Percentiles rank a stretch among this genome's conserved stretches.
Conservation (phyloP, 2,797 vertebrate species). For the Buceros bicornis region DNA sequence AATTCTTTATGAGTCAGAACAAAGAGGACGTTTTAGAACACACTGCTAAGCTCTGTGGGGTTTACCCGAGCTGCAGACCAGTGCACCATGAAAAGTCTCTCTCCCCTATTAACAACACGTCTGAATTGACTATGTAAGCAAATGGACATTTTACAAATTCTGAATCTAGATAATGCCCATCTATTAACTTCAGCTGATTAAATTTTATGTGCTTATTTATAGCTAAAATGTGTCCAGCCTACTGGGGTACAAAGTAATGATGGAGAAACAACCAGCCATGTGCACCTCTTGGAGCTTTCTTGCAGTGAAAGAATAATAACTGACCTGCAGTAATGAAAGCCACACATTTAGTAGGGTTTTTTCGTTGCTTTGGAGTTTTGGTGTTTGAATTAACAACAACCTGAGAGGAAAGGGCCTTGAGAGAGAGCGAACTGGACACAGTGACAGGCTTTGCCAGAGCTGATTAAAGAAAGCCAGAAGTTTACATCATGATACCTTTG, state of each 20-base stretch:
- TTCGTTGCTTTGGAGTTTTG: neutral
- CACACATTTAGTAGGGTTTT: neutral
- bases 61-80: neutral
- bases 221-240: neutral
- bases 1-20: neutral
- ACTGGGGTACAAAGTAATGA: neutral
- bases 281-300: neutral
- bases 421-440: neutral
- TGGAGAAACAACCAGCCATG: neutral
- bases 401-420: neutral
- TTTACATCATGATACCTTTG: neutral
- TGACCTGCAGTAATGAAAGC: neutral
- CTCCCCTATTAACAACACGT: neutral
- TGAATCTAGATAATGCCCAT: neutral
- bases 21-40: neutral
- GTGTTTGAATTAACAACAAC: neutral
- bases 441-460: neutral
- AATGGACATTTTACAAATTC: neutral
- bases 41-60: neutral
- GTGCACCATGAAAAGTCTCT: neutral
- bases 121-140: neutral
- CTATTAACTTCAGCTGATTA: neutral
- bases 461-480: neutral
- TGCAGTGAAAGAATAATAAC: neutral
- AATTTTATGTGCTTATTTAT: slow-evolving; percentile 5